Evolutionary conservation across 2,888 invertebrate genomes (phyloP).

Genomic region (Synanthedon formicaeformis): DNA sequence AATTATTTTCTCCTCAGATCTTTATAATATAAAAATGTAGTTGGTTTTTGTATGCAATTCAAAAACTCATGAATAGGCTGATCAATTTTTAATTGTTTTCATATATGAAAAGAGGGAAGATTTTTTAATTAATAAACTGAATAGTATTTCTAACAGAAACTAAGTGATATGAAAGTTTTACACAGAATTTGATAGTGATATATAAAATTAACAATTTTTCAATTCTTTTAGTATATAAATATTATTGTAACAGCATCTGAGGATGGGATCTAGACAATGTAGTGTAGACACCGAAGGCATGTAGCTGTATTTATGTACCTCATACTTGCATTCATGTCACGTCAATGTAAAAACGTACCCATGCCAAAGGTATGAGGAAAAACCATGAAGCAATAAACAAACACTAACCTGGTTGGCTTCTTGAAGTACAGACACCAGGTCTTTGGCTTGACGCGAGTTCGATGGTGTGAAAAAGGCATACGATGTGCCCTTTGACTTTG

Average conservation of each 20-base stretch:
- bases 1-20: no score
- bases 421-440: conserved; percentile 86
- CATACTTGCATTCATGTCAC: conserved; percentile 82
- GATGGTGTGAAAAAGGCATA: conserved; percentile 95
- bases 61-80: no score
- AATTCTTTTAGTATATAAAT: no score
- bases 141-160: no score
- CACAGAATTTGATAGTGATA: no score
- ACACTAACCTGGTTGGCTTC: conserved; percentile 87
- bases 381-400: background rate
- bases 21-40: no score
- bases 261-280: conserved; percentile 81
- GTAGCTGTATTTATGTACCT: conserved; percentile 76
- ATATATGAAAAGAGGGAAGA: no score
- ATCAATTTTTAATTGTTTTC: no score
- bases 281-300: conserved; percentile 86
- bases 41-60: no score
- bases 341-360: conserved; percentile 73
- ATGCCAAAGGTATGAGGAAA: conserved; percentile 82
- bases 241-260: conserved; percentile 77
- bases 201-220: no score
- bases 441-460: conserved; percentile 89
- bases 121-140: no score
- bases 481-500: conserved; percentile 88
- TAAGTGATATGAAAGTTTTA: no score